Conservation (phyloP, 1,140 invertebrate genomes). For the Drosophila orena region DNA sequence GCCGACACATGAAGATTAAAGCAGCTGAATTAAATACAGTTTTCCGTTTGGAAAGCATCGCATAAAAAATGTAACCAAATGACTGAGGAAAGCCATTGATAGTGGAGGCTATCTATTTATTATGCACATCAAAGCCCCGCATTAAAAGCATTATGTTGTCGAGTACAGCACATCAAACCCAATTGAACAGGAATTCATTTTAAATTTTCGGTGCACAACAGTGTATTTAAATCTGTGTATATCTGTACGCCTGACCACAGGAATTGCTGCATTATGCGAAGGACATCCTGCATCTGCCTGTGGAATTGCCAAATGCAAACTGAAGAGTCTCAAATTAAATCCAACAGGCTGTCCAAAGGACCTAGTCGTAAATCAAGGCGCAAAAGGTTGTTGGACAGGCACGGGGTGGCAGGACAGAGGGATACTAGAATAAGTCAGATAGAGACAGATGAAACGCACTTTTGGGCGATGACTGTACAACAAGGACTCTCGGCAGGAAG, state of each 20-base stretch:
- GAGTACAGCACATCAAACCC: constrained; percentile 13
- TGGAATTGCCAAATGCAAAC: constrained; percentile 22
- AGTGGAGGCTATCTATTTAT: neutral
- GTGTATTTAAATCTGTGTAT: constrained; percentile 1
- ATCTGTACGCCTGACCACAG: constrained; percentile 34
- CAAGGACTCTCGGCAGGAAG: constrained; percentile 69
- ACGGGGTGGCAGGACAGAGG: neutral
- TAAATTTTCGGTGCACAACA: constrained; percentile 24
- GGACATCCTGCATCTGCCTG: constrained; percentile 24
- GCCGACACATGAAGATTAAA: neutral
- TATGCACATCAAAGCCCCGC: neutral
- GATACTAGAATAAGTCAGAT: neutral
- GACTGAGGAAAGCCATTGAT: neutral
- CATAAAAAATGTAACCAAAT: neutral
- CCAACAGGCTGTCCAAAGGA: constrained; percentile 46
- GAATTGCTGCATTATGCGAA: constrained; percentile 33
- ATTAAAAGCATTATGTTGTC: neutral
- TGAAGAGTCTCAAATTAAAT: constrained; percentile 62
- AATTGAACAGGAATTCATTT: constrained; percentile 64
- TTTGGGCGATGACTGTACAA: constrained; percentile 66
- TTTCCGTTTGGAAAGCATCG: neutral
- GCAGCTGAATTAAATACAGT: no score
- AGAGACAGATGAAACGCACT: constrained; percentile 30
- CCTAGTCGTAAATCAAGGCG: constrained; percentile 45
- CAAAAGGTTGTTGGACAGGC: constrained; percentile 6